Base-by-base conservation (phyloP, 2,888 invertebrate species). In the Scaptomyza tumidula region DNA sequence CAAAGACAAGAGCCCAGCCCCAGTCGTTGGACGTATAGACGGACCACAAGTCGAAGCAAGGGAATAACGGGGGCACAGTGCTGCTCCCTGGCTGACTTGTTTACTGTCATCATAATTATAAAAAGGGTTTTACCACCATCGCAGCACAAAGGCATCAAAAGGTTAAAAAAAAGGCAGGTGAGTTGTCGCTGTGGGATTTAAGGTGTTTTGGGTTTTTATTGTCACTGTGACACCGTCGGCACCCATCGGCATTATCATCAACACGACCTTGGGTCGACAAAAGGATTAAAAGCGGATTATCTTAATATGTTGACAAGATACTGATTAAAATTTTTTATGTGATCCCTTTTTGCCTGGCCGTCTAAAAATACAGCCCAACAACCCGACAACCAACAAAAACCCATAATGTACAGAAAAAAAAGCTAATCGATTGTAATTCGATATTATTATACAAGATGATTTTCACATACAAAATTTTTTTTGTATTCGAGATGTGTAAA, bases 231-330 rank as follows among this genome's bases (percentile, higher is more conserved):
- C 62, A 63, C 62, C 61, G 41, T 39, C 61, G 63, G 60, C 73
- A 70, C 43, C 75, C 60, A 75, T 69, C 16, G 49, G 54, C 55
- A 66, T 59, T 73, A 68, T 81, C 55, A 70, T 54, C 57, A 66
- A 61, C 63, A 60, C 70, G 88, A 86, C 88, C 89, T 80, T 86
- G 88, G 80, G 83, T 88, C 86, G 83, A 75, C 86, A 75, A 88
- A 88, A 58, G 88, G 86, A 86, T 86, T 89, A 89, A 89, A 87
- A 74, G 80, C 67, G 70, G 82, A 89, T 85, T 89, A 85, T 85
- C 85, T 85, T 87, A 87, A 87, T 89, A 89, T 89, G 85, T 85
- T 85, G 85, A 85, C 85, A 85, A 87, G 89, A 89, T 85, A 72
- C 87, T 75, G 87, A 80, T 75, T 75, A 88, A 87, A 71, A 64